phyloP scores from a whole-genome alignment of 2,113 vertebrate genomes.

The Tragulus kanchil region DNA sequence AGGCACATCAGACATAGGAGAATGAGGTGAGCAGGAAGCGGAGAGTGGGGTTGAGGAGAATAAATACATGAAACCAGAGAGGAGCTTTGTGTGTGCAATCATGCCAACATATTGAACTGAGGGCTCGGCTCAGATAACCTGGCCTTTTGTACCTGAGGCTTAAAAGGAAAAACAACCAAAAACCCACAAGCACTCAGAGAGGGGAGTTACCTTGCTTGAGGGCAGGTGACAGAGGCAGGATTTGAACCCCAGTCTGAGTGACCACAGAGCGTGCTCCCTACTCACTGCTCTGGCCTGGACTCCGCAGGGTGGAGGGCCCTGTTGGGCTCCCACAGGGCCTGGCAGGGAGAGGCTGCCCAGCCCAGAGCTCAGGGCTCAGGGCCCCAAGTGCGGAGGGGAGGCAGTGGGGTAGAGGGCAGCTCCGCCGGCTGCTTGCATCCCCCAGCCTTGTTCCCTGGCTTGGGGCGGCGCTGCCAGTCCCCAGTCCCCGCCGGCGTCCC shows the following conservation, averaged over 20 bases:
- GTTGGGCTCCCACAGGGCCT: slow-evolving; percentile 6
- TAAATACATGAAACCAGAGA: not conserved
- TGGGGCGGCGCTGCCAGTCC: not conserved
- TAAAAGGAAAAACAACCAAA: not conserved
- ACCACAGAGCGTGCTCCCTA: not conserved
- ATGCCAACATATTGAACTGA: rapidly evolving
- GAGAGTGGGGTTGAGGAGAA: not conserved
- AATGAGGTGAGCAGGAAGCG: not conserved
- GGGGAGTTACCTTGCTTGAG: not conserved
- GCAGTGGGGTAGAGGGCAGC: slow-evolving; percentile 53
- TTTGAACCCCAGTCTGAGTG: not conserved
- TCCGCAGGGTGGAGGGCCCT: not conserved
- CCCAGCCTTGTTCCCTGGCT: not conserved
- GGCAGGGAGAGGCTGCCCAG: not conserved
- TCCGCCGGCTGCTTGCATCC: not conserved
- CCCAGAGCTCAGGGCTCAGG: not conserved
- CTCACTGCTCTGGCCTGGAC: not conserved
- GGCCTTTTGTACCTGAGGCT: not conserved
- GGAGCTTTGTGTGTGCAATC: not conserved
- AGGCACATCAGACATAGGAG: rapidly evolving
- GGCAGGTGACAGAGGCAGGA: not conserved
- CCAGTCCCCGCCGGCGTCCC: not conserved
- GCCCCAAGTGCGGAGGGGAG: slow-evolving; percentile 65
- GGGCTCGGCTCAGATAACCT: not conserved
- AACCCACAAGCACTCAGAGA: not conserved